Percentiles rank a stretch among this genome's conserved stretches.
Conservation (phyloP, 2,888 invertebrate genomes). For the Chymomyza amoena region DNA sequence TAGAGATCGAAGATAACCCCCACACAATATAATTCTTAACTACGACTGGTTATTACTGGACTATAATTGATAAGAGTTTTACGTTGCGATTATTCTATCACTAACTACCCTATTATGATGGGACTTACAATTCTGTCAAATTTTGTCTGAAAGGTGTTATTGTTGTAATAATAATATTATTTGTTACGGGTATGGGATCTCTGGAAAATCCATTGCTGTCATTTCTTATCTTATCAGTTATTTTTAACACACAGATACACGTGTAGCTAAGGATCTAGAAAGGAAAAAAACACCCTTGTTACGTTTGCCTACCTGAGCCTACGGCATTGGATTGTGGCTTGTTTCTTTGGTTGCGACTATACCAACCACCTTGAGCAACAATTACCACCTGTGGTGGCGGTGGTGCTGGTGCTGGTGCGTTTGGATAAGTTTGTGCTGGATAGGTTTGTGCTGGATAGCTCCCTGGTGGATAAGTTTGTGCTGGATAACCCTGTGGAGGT, state of each 20-base stretch:
- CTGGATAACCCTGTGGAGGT: slow-evolving; percentile 23
- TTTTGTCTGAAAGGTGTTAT: not conserved
- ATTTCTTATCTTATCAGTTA: not conserved
- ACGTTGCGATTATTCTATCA: too few species aligned
- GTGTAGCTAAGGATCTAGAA: not conserved
- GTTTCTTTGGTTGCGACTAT: slow-evolving; percentile 33
- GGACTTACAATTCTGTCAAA: not conserved
- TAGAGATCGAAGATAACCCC: too few species aligned
- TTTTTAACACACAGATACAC: not conserved
- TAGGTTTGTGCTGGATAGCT: slow-evolving; percentile 9
- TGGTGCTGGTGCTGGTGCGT: slow-evolving; percentile 23
- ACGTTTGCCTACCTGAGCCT: not conserved
- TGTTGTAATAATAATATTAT: not conserved
- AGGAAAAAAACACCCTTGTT: not conserved
- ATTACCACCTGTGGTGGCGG: slow-evolving; percentile 51
- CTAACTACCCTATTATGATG: not conserved
- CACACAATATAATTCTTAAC: too few species aligned
- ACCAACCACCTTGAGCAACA: slow-evolving; percentile 36
- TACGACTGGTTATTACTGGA: too few species aligned
- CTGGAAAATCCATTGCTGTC: not conserved
- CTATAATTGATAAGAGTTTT: too few species aligned
- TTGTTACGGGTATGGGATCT: not conserved
- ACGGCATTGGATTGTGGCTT: slow-evolving; percentile 29
- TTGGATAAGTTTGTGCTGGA: slow-evolving; percentile 16
- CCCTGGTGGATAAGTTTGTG: too few species aligned